Evolutionary conservation across 2,888 invertebrate species (phyloP), one percentile per base, ranked within the genome.

Genomic region (Aphelenchoides bicaudatus): DNA sequence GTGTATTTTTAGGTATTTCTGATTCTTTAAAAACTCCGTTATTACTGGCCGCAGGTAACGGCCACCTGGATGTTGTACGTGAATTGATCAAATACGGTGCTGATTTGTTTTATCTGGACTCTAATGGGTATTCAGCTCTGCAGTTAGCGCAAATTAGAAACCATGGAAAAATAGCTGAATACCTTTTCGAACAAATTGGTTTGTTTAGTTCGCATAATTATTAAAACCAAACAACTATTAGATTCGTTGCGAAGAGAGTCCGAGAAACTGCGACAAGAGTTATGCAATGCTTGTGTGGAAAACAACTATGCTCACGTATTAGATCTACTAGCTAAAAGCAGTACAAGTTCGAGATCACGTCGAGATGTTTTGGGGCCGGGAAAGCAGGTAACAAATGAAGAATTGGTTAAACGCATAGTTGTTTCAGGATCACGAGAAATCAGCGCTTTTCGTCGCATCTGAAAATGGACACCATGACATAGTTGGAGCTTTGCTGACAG

Each of bases 381-480:
- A 2, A n/a, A n/a, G n/a, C n/a, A n/a, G n/a, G n/a, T n/a, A n/a
- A n/a, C n/a, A n/a, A n/a, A n/a, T n/a, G n/a, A n/a, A n/a, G n/a
- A n/a, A n/a, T n/a, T n/a, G n/a, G n/a, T n/a, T n/a, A n/a, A n/a
- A n/a, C n/a, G n/a, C n/a, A n/a, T n/a, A n/a, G n/a, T n/a, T n/a
- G n/a, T n/a, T n/a, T n/a, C n/a, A n/a, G n/a, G n/a, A n/a, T n/a
- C n/a, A n/a, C n/a, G n/a, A n/a, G n/a, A n/a, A n/a, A n/a, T n/a
- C n/a, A n/a, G n/a, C n/a, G n/a, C 19, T 25, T 49, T 75, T 30
- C 80, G 89, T 91, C 29, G 89, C 91, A 3, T 88, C 89, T 71
- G 91, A 92, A 81, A 85, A 86, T 52, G 94, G 93, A 0, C 86
- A 87, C 65, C 85, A 86, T 31, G 86, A 87, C 30, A 86, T 90